Base-by-base conservation (phyloP, 2,797 vertebrate species). In the Adelosebastes latens region DNA sequence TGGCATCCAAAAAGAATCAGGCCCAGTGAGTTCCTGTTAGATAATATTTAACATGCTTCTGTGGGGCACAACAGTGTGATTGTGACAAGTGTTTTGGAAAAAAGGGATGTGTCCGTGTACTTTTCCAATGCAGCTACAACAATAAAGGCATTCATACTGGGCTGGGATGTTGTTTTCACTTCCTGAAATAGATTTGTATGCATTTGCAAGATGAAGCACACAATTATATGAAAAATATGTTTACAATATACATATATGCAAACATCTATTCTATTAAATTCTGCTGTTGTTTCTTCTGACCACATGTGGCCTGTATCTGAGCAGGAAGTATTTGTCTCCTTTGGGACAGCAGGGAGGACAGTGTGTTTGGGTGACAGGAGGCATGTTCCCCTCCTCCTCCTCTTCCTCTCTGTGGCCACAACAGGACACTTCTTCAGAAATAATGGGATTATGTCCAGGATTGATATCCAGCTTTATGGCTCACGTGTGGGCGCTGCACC, bases 361-460 rank as follows among this genome's bases (percentile, higher is more conserved):
- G 77, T 39, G 82, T 80, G 85, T 84, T 81, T 83, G 59, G 78
- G 56, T 78, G 85, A 87, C 84, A 86, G 80, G 64, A 82, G 76
- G 74, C 75, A 83, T 58, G 32, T 67, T 22, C 55, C 64, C 46
- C n/a, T 49, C 36, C 74, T 31, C 32, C 36, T 49, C 36, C 74
- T 22, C 16, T 36, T 66, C 29, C 71, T 7, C 69, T 52, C 60
- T 8, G 9, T 11, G 13, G 27, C 84, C 80, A 89, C 83, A 83
- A 89, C 75, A 67, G 70, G 81, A 83, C 82, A 83, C 88, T 87
- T 88, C 83, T 82, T 80, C 81, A 84, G 71, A 84, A 88, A 88
- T 92, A 93, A 93, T 89, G 81, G 84, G 90, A 93, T 92, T 93
- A 94, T 80, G 86, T 85, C 64, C 59, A 31, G 77, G 90, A 86